phyloP scores from a whole-genome alignment of 1,140 invertebrate genomes.

The Hyles euphorbiae region DNA sequence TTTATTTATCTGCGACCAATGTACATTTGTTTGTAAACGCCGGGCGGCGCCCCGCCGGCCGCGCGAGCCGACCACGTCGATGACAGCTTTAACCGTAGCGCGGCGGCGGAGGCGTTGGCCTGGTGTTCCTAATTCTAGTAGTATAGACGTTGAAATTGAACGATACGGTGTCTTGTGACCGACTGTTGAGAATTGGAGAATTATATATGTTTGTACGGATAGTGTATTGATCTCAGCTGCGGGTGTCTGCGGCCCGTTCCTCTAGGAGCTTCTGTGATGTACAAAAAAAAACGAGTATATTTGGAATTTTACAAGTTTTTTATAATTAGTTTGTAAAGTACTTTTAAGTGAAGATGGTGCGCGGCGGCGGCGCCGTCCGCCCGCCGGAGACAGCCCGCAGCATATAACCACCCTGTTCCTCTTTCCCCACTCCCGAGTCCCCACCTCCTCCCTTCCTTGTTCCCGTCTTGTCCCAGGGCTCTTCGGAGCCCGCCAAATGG shows the following conservation, averaged over 20 bases:
- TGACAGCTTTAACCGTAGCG: conserved; percentile 55
- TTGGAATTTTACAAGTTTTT: conserved; percentile 73
- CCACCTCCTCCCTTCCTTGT: conserved; percentile 42
- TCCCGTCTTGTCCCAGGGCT: conserved; percentile 60
- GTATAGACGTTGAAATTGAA: conserved; percentile 58
- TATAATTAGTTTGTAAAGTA: conserved; percentile 73
- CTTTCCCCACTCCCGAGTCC: conserved; percentile 13
- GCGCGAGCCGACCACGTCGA: conserved; percentile 29
- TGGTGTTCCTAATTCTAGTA: conserved; percentile 57
- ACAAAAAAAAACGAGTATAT: conserved; percentile 68
- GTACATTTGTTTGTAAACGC: conserved; percentile 62
- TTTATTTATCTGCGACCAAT: conserved; percentile 72
- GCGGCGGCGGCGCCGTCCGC: conserved; percentile 30
- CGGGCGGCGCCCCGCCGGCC: conserved; percentile 22
- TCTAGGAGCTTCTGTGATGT: conserved; percentile 68
- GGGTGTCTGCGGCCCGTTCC: conserved; percentile 40
- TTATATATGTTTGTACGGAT: conserved; percentile 68
- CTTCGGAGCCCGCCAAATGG: conserved; percentile 59
- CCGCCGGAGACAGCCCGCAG: conserved; percentile 47
- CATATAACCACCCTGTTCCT: conserved; percentile 25
- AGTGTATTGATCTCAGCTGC: conserved; percentile 70
- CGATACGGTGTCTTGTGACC: conserved; percentile 49
- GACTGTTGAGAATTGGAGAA: conserved; percentile 61
- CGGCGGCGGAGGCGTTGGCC: conserved; percentile 23
- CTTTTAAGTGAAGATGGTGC: conserved; percentile 68